Conservation (phyloP, 1,140 invertebrate species). For the Drosophila sp. region DNA sequence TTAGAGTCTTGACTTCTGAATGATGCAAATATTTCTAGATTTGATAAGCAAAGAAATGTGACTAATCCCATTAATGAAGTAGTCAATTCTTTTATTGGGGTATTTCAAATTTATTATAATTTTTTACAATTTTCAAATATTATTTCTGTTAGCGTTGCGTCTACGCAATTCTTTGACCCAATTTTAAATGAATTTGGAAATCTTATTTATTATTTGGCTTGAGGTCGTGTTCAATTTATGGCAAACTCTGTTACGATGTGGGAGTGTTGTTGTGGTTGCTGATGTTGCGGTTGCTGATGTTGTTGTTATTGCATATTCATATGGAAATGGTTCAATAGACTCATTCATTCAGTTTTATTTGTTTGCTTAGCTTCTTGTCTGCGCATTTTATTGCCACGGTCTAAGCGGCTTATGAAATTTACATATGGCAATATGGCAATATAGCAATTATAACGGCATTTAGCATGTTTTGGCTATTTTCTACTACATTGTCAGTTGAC, state of each 20-base stretch:
- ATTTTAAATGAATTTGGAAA: conserved; percentile 61
- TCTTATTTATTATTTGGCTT: conserved; percentile 32
- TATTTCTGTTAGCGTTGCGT: conserved; percentile 39
- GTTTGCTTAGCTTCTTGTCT: conserved; percentile 55
- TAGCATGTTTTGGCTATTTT: conserved; percentile 46
- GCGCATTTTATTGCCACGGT: conserved; percentile 17
- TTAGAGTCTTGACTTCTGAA: too few species aligned
- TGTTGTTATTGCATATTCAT: conserved; percentile 34
- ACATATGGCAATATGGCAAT: conserved; percentile 56
- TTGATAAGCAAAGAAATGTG: background rate
- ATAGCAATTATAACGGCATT: conserved; percentile 58
- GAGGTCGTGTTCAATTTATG: conserved; percentile 59
- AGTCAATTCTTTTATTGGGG: background rate
- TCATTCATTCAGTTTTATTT: conserved; percentile 46
- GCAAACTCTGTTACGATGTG: conserved; percentile 39
- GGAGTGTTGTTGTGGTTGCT: conserved; percentile 46
- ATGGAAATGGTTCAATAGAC: conserved; percentile 51
- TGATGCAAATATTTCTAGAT: too few species aligned
- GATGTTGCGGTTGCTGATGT: background rate
- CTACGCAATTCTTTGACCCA: conserved; percentile 78
- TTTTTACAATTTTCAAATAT: conserved; percentile 4
- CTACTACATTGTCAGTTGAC: conserved; percentile 28
- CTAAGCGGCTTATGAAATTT: conserved; percentile 65
- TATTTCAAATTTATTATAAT: conserved; percentile 4
- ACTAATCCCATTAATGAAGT: background rate